These are phyloP conservation scores for Acanthurus lineatus DNA, from an alignment of 2,797 vertebrate species.

Conservation along the genomic window DNA sequence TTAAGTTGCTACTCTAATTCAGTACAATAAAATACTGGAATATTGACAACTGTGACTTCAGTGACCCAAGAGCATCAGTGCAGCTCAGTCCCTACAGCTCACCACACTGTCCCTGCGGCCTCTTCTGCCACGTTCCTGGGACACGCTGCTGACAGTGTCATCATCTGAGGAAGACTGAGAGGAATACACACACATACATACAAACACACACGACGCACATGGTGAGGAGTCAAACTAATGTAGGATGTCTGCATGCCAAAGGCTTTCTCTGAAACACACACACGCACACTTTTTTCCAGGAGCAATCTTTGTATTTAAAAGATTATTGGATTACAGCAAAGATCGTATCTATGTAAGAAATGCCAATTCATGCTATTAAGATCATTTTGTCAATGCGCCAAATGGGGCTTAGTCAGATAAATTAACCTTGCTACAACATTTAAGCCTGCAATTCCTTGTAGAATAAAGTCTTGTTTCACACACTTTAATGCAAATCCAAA, in stretches of 20 bases:
- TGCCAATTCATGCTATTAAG: constrained; percentile 52
- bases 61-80: background rate
- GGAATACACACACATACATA: constrained; percentile 58
- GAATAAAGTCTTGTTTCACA: constrained; percentile 28
- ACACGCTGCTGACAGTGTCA: constrained; percentile 87
- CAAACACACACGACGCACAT: constrained; percentile 23
- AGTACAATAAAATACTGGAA: background rate
- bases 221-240: constrained; percentile 44
- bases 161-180: constrained; percentile 89
- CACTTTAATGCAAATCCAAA: background rate
- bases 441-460: constrained; percentile 22
- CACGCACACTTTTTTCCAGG: constrained; percentile 11
- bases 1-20: background rate
- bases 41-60: constrained; percentile 21
- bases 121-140: constrained; percentile 83
- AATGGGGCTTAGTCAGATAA: constrained; percentile 4
- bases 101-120: constrained; percentile 90
- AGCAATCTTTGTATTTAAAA: constrained; percentile 26
- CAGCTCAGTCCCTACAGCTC: constrained; percentile 78
- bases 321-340: constrained; percentile 33
- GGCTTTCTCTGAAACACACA: constrained; percentile 14
- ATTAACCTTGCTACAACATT: constrained; percentile 12
- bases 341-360: constrained; percentile 15
- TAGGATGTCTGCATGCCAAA: constrained; percentile 43
- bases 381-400: constrained; percentile 15